Evolutionary conservation across 2,888 invertebrate genomes (phyloP).

Genomic region (Allygus modestus): DNA sequence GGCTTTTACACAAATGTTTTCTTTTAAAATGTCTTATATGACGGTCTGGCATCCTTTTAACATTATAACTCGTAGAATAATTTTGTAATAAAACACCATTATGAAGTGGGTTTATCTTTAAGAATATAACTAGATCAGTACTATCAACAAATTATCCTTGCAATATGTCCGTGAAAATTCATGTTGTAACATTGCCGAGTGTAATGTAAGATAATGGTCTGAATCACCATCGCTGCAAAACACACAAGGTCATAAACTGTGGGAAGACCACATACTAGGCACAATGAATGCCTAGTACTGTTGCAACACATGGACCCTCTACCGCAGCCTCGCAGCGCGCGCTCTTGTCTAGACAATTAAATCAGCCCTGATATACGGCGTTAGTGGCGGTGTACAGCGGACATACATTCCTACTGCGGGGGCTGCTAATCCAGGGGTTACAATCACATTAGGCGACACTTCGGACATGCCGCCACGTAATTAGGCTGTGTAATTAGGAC

Average conservation of each 20-base stretch:
- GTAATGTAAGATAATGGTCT: slow-evolving; percentile 30
- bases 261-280: slow-evolving; percentile 8
- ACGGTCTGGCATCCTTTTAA: too few species aligned
- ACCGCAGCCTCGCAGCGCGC: background rate
- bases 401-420: slow-evolving; percentile 19
- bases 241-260: slow-evolving; percentile 38
- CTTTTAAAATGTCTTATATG: too few species aligned
- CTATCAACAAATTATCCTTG: background rate
- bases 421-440: background rate
- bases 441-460: background rate
- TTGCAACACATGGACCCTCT: background rate
- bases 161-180: background rate
- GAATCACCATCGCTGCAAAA: slow-evolving; percentile 17
- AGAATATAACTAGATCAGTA: background rate
- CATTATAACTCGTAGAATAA: too few species aligned
- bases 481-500: background rate
- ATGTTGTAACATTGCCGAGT: background rate
- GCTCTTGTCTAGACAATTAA: slow-evolving; percentile 23
- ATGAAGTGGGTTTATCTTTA: too few species aligned
- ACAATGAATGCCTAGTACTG: slow-evolving; percentile 1
- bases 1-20: too few species aligned
- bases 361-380: background rate
- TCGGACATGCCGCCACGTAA: background rate
- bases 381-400: background rate
- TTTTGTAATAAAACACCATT: too few species aligned